Conservation (phyloP, 2,888 invertebrate species). For the Tenthredo notha region DNA sequence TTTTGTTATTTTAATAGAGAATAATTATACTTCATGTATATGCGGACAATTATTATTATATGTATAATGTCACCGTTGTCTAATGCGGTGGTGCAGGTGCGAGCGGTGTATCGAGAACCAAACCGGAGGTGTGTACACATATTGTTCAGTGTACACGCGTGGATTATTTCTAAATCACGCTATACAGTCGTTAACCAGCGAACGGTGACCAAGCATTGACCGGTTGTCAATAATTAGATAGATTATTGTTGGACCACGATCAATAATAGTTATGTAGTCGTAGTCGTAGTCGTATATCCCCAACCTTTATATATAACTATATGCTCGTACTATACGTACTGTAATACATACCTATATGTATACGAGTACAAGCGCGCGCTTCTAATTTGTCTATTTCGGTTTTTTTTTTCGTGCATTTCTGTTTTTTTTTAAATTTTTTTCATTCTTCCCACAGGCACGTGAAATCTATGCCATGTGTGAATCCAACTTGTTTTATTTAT, state of each 20-base stretch:
- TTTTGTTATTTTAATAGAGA: no score
- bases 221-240: conserved; percentile 51
- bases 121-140: neutral
- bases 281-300: neutral
- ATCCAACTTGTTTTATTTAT: neutral
- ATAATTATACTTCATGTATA: no score
- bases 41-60: neutral
- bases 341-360: neutral
- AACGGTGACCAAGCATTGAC: conserved; percentile 47
- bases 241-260: conserved; percentile 49
- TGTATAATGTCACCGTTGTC: conserved; percentile 1
- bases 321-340: neutral
- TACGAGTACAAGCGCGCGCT: neutral
- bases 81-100: neutral
- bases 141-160: conserved; percentile 36
- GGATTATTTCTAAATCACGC: conserved; percentile 47
- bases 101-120: neutral
- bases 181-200: conserved; percentile 45
- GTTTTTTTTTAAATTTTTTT: neutral
- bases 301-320: neutral
- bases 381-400: neutral
- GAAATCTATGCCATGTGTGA: neutral
- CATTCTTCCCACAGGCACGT: neutral
- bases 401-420: neutral
- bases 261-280: conserved; percentile 22